Conservation (phyloP, 2,113 vertebrate genomes). For the Choloepus hoffmanni region DNA sequence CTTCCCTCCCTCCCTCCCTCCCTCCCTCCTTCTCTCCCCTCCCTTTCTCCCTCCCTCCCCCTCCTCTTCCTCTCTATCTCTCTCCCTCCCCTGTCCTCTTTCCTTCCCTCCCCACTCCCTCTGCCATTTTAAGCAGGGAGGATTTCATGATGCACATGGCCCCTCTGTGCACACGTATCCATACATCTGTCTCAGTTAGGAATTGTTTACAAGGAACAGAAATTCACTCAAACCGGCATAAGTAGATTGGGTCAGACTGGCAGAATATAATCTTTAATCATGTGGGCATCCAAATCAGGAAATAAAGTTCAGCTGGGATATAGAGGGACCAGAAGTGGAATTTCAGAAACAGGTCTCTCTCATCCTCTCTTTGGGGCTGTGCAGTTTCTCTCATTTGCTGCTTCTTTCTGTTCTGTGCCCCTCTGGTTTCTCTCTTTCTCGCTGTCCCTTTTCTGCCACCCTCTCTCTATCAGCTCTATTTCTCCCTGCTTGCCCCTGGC, state of each 20-base stretch:
- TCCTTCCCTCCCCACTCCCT: not conserved
- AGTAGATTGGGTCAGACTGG: not conserved
- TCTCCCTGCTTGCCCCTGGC: not conserved
- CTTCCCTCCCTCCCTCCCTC: not conserved
- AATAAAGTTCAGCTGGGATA: constrained; percentile 17
- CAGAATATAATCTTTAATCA: not conserved
- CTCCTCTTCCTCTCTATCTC: not conserved
- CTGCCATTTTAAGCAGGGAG: not conserved
- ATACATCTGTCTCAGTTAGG: constrained; percentile 38
- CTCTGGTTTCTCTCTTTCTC: not conserved
- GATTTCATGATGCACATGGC: not conserved
- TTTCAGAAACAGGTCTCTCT: not conserved
- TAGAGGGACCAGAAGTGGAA: not conserved
- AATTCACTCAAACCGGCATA: constrained; percentile 52
- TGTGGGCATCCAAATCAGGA: constrained; percentile 27
- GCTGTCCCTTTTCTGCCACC: not conserved
- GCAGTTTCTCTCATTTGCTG: not conserved
- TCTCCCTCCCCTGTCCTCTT: not conserved
- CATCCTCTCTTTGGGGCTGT: not conserved
- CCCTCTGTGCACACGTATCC: not conserved
- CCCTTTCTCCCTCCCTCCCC: not conserved
- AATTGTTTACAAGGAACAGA: constrained; percentile 67
- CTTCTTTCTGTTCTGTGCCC: not conserved
- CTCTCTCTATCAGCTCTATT: not conserved
- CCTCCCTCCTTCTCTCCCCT: not conserved